Conservation (phyloP, 2,113 vertebrate species). For the Periophthalmus modestus region DNA sequence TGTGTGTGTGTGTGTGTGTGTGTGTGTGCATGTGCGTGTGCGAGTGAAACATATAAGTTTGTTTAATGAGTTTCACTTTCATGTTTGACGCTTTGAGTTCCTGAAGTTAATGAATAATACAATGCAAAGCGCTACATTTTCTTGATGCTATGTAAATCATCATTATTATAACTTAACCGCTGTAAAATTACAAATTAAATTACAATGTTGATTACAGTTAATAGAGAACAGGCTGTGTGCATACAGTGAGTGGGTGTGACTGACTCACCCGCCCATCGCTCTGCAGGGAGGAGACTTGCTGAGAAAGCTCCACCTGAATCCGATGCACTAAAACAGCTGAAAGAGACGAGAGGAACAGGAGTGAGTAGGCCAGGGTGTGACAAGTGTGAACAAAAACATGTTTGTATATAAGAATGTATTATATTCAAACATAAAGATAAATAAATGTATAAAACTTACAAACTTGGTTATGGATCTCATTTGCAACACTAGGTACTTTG, state of each 20-base stretch:
- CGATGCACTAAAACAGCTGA: constrained; percentile 87
- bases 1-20: not conserved
- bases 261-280: constrained; percentile 86
- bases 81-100: not conserved
- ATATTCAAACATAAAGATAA: constrained; percentile 5
- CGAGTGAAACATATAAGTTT: too few relatives aligned
- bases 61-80: too few relatives aligned
- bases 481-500: constrained; percentile 91
- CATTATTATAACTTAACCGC: not conserved
- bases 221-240: constrained; percentile 10
- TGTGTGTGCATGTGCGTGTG: too few relatives aligned
- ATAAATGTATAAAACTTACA: constrained; percentile 75
- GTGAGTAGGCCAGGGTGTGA: not conserved
- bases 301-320: constrained; percentile 89
- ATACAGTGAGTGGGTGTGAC: constrained; percentile 31
- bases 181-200: not conserved
- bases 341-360: not conserved
- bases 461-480: constrained; percentile 96
- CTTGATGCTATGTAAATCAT: not conserved
- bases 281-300: constrained; percentile 92
- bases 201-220: not conserved
- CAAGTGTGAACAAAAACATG: not conserved
- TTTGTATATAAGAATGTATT: not conserved
- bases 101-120: not conserved
- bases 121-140: not conserved